These are phyloP conservation scores for Halcyon smyrnensis DNA, from an alignment of 2,797 vertebrate genomes.

Conservation along the genomic window DNA sequence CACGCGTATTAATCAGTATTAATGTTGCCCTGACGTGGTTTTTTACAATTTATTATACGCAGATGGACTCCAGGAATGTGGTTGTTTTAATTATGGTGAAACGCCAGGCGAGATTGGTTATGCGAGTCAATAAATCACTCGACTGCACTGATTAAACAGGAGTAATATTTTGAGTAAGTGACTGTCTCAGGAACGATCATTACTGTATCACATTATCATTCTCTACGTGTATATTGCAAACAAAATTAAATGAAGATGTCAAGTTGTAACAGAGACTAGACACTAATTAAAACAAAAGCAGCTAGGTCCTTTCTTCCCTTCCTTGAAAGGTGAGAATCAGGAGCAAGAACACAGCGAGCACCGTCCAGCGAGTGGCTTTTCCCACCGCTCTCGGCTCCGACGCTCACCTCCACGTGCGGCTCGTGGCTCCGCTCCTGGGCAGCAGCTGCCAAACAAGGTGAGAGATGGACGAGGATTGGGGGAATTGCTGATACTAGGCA, in stretches of 20 bases:
- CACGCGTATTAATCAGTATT: neutral
- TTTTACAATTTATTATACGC: neutral
- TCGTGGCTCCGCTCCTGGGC: accelerated
- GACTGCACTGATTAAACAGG: conserved; percentile 65
- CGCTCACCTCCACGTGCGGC: neutral
- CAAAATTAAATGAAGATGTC: conserved; percentile 75
- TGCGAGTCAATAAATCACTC: conserved; percentile 73
- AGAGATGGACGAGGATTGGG: neutral
- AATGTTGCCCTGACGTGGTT: neutral
- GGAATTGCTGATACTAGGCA: neutral
- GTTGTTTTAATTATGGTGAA: conserved; percentile 62
- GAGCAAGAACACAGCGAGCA: accelerated
- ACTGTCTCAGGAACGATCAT: conserved; percentile 65
- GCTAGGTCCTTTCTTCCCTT: neutral
- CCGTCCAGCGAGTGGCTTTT: accelerated
- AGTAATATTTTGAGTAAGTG: conserved; percentile 72
- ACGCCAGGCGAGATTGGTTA: conserved; percentile 40
- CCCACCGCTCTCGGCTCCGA: neutral
- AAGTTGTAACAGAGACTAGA: conserved; percentile 40
- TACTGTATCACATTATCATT: conserved; percentile 61
- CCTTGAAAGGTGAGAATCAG: neutral
- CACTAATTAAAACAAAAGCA: conserved; percentile 50
- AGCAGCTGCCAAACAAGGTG: neutral
- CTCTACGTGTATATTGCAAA: conserved; percentile 62
- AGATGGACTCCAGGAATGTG: conserved; percentile 8